Base-by-base conservation (phyloP, 2,888 invertebrate species). In the Chrysolina haemoptera region DNA sequence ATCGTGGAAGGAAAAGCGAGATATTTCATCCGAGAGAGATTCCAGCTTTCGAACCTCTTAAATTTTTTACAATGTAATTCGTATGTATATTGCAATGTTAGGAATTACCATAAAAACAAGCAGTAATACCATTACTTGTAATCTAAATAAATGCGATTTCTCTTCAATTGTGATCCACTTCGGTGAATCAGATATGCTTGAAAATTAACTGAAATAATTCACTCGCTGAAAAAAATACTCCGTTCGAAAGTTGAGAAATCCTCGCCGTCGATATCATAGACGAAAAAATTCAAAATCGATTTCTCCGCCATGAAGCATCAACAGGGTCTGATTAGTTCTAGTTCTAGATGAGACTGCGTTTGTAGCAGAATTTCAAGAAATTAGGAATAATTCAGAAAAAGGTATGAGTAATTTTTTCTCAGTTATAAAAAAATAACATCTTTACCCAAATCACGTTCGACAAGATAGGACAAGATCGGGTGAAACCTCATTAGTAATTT, bases 41-140 rank as follows among this genome's bases (percentile, higher is more conserved):
- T 59, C 59, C 59, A 59, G 59, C 59, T 59, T 59, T 59, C 59
- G 9, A 59, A 27, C 59, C 59, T 59, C 59, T 59, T n/a, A 59
- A 46, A 59, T 59, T 35, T n/a, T 27, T 59, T 59, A n/a, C 35
- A 35, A 35, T 10, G 59, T 59, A 59, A 10, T 59, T 35, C 35
- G 59, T 59, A 59, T 59, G 59, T 35, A 59, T 35, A 59, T 53
- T 14, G 16, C 59, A 59, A 59, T 11, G 59, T 59, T 59, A 35
- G 59, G n/a, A 59, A 59, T 59, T n/a, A 59, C n/a, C 59, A 59
- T 59, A 59, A 59, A 59, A 27, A 59, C 20, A 55, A 55, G 12
- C 27, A 59, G 59, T 35, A 35, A 27, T 59, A 59, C n/a, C 59
- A 59, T 35, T 59, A 35, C 59, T 59, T 59, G 22, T 35, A 59